Conservation (phyloP, 92 coral and sea anemone species). For the Phymanthus crucifer region DNA sequence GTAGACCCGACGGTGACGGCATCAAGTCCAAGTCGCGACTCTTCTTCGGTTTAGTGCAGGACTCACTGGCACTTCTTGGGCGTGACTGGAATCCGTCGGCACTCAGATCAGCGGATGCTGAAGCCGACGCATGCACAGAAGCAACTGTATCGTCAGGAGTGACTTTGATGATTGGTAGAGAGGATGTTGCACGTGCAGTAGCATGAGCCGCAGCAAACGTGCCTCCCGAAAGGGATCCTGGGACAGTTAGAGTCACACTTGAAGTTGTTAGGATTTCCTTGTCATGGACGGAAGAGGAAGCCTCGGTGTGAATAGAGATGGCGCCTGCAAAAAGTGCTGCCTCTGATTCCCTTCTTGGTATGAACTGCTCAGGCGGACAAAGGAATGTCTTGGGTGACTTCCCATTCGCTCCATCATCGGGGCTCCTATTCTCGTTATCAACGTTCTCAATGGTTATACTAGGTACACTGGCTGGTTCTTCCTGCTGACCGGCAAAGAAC, state of each 20-base stretch:
- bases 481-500: conserved; percentile 6
- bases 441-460: conserved; percentile 47
- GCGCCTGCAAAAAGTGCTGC: conserved; percentile 57
- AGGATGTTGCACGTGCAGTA: conserved; percentile 27
- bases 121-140: conserved; percentile 29
- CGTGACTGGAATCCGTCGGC: conserved; percentile 6
- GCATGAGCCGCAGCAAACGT: conserved; percentile 47
- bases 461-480: conserved; percentile 20
- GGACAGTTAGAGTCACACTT: conserved; percentile 58
- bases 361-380: conserved; percentile 42
- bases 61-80: conserved; percentile 20
- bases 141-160: conserved; percentile 5
- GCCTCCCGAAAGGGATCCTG: conserved; percentile 41
- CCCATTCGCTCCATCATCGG: conserved; percentile 11
- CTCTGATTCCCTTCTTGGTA: conserved; percentile 47
- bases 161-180: conserved; percentile 29
- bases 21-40: neutral
- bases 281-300: conserved; percentile 57
- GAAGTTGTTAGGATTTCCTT: conserved; percentile 57
- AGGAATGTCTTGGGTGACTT: conserved; percentile 25
- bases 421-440: conserved; percentile 12
- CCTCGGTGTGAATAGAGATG: conserved; percentile 69
- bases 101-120: conserved; percentile 33
- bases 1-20: conserved; percentile 19
- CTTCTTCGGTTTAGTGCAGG: conserved; percentile 13